A percentile compares a stretch with the other conserved stretches of the same genome.
phyloP scores from a whole-genome alignment of 2,797 vertebrate genomes.

The Sciaenops ocellatus region DNA sequence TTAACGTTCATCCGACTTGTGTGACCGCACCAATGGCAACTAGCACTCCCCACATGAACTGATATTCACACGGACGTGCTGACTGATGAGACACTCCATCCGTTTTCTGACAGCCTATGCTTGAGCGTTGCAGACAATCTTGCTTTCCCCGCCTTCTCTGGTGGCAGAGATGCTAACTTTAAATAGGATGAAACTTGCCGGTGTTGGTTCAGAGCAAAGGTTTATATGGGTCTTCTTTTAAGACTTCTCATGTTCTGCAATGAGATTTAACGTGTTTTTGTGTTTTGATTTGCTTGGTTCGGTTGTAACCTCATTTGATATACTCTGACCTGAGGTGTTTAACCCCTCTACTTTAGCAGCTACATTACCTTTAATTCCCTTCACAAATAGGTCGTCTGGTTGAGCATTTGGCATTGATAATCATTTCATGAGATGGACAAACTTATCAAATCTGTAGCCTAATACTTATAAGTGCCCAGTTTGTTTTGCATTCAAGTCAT shows the following conservation, averaged over 20 bases:
- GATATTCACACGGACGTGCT: slow-evolving; percentile 55
- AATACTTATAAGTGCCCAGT: slow-evolving; percentile 80
- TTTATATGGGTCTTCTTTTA: slow-evolving; percentile 43
- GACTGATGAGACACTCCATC: slow-evolving; percentile 48
- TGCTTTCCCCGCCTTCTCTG: slow-evolving; percentile 48
- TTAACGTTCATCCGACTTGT: slow-evolving; percentile 66
- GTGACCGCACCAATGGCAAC: slow-evolving; percentile 67
- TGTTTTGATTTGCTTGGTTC: slow-evolving; percentile 59
- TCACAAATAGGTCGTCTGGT: slow-evolving; percentile 46
- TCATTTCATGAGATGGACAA: slow-evolving; percentile 69
- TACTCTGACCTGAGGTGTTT: slow-evolving; percentile 46
- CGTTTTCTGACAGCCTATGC: slow-evolving; percentile 61
- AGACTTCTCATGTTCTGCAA: slow-evolving; percentile 36
- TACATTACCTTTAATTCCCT: slow-evolving; percentile 52
- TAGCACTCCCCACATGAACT: slow-evolving; percentile 55
- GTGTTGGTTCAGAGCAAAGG: slow-evolving; percentile 40
- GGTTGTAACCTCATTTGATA: slow-evolving; percentile 50
- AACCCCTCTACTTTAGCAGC: slow-evolving; percentile 48
- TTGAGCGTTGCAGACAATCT: slow-evolving; percentile 78
- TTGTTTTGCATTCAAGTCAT: slow-evolving; percentile 73
- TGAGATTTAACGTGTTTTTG: slow-evolving; percentile 59
- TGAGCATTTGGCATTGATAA: slow-evolving; percentile 61
- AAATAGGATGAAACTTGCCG: slow-evolving; percentile 32
- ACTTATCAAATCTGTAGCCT: slow-evolving; percentile 80
- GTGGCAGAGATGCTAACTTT: slow-evolving; percentile 46